Evolutionary conservation across 2,888 invertebrate species (phyloP).

Genomic region (Apamea crenata): DNA sequence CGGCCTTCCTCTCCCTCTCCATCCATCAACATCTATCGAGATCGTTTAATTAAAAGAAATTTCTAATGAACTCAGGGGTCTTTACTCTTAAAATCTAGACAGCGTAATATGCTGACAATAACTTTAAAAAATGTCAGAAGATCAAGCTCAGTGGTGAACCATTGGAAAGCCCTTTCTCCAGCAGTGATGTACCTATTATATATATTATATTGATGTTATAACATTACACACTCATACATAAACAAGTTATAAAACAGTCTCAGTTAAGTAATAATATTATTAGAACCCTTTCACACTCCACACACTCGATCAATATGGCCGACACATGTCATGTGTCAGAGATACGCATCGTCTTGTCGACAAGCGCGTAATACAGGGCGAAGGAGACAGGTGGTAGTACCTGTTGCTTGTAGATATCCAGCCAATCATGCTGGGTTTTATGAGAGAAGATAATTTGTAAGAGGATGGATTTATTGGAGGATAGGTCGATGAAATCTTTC

Average conservation of each 20-base stretch:
- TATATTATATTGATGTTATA: no score
- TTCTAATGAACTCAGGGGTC: not conserved
- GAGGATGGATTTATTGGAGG: not conserved
- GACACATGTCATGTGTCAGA: slow-evolving; percentile 44
- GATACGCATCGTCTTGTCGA: slow-evolving; percentile 44
- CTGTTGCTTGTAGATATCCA: slow-evolving; percentile 46
- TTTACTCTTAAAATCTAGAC: no score
- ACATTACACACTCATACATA: not conserved
- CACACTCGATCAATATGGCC: slow-evolving; percentile 50
- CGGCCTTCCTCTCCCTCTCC: no score
- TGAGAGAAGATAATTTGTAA: slow-evolving; percentile 12
- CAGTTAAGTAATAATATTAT: not conserved
- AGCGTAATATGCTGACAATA: no score
- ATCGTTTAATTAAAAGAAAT: no score
- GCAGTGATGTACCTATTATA: not conserved
- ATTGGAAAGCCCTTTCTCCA: not conserved
- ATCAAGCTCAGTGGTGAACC: not conserved
- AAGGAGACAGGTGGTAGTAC: slow-evolving; percentile 39
- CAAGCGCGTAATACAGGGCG: slow-evolving; percentile 46
- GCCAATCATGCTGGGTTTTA: slow-evolving; percentile 26
- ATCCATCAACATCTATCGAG: no score
- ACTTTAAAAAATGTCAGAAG: not conserved
- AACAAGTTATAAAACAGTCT: not conserved
- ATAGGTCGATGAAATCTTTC: not conserved
- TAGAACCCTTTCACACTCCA: slow-evolving; percentile 18